Percentiles rank a stretch among this genome's conserved stretches.
Conservation (phyloP, 2,797 vertebrate species). For the Anomalospiza imberbis region DNA sequence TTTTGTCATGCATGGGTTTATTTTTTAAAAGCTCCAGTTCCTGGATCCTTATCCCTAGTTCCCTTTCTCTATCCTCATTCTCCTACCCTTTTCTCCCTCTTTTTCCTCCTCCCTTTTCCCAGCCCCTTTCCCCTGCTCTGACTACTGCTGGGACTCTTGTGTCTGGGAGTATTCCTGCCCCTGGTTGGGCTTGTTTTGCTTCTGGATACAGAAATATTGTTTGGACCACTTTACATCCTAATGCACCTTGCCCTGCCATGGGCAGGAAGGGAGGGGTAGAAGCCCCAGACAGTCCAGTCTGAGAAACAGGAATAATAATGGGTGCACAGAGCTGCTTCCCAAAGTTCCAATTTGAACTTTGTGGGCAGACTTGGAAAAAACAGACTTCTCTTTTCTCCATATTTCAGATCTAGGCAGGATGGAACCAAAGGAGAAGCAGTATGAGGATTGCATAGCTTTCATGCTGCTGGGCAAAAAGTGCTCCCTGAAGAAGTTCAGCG, state of each 20-base stretch:
- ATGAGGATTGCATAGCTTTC: conserved; percentile 56
- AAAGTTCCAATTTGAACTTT: background rate
- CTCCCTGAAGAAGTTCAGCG: conserved; percentile 42
- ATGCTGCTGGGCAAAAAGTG: conserved; percentile 61
- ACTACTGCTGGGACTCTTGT: background rate
- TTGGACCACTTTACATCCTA: background rate
- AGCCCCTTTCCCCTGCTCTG: background rate
- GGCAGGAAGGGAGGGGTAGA: background rate
- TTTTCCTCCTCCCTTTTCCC: background rate
- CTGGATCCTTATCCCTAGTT: background rate
- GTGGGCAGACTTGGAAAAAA: background rate
- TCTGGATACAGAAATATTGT: background rate
- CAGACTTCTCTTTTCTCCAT: background rate
- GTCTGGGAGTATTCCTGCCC: background rate
- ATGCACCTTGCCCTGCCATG: background rate
- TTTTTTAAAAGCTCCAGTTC: background rate
- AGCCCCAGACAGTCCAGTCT: background rate
- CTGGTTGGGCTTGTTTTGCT: background rate
- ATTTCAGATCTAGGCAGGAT: conserved; percentile 69
- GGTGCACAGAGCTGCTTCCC: rapidly evolving
- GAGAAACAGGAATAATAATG: background rate
- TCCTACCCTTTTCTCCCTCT: background rate
- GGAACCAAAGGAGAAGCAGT: conserved; percentile 72
- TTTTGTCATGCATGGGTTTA: background rate
- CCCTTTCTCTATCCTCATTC: background rate